A percentile compares a stretch with the other conserved stretches of the same genome.
These are phyloP conservation scores for Sylvietta virens DNA, from an alignment of 2,113 vertebrate genomes.

Conservation along the genomic window DNA sequence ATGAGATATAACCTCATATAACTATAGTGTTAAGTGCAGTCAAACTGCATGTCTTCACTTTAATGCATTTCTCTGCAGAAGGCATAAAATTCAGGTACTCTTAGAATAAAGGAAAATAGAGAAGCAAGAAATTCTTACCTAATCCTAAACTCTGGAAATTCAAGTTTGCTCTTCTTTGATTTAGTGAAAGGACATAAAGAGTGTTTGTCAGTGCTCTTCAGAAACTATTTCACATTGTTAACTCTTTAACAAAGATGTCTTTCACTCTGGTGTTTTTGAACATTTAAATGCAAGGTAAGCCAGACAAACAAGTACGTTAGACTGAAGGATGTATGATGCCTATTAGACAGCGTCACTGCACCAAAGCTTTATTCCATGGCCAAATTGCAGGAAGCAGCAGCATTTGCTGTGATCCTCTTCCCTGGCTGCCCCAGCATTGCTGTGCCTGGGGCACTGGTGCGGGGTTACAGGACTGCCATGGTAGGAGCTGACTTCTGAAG, in stretches of 20 bases:
- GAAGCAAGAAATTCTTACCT: not conserved
- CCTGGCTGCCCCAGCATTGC: not conserved
- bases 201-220: not conserved
- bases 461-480: not conserved
- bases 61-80: not conserved
- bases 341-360: not conserved
- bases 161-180: not conserved
- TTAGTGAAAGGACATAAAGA: not conserved
- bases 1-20: not conserved
- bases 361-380: not conserved
- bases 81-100: not conserved
- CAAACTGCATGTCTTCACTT: not conserved
- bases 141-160: not conserved
- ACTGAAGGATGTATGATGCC: not conserved
- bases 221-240: not conserved
- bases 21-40: not conserved
- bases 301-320: not conserved
- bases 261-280: not conserved
- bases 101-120: not conserved
- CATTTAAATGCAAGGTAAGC: not conserved
- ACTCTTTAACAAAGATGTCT: not conserved
- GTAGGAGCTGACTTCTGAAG: not conserved
- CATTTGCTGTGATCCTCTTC: not conserved
- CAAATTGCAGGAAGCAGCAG: not conserved
- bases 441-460: not conserved